Conservation (phyloP, 2,113 vertebrate genomes). For the Bubo bubo region DNA sequence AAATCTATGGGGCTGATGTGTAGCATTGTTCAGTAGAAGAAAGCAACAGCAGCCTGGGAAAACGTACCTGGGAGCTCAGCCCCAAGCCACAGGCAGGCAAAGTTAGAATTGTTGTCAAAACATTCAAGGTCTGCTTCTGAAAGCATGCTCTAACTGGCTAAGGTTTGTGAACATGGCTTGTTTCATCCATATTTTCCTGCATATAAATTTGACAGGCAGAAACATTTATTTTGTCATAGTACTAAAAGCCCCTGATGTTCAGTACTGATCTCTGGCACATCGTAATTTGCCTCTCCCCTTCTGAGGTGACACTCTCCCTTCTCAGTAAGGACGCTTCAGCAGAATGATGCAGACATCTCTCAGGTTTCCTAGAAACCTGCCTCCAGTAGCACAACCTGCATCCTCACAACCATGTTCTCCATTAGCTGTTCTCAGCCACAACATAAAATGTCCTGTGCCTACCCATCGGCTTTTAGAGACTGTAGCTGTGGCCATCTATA, state of each 20-base stretch:
- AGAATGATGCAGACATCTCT: fast-evolving
- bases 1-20: background rate
- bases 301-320: background rate
- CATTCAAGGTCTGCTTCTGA: background rate
- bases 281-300: fast-evolving
- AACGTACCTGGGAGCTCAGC: background rate
- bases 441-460: background rate
- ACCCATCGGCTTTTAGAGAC: background rate
- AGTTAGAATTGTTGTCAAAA: background rate
- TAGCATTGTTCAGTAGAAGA: background rate
- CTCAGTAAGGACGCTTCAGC: background rate
- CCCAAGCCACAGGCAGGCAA: background rate
- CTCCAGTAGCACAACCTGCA: background rate
- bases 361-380: background rate
- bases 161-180: background rate
- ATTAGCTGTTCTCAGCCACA: background rate
- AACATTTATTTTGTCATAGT: background rate
- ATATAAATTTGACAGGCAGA: background rate
- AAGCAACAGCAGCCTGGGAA: background rate
- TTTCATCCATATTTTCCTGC: background rate
- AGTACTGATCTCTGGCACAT: background rate
- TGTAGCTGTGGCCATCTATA: background rate
- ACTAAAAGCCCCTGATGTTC: background rate
- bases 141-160: background rate
- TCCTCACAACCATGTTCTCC: background rate